Percentiles rank a stretch among this genome's conserved stretches.
Evolutionary conservation across 1,140 invertebrate species (phyloP).

Genomic region (Drosophila setifemur): DNA sequence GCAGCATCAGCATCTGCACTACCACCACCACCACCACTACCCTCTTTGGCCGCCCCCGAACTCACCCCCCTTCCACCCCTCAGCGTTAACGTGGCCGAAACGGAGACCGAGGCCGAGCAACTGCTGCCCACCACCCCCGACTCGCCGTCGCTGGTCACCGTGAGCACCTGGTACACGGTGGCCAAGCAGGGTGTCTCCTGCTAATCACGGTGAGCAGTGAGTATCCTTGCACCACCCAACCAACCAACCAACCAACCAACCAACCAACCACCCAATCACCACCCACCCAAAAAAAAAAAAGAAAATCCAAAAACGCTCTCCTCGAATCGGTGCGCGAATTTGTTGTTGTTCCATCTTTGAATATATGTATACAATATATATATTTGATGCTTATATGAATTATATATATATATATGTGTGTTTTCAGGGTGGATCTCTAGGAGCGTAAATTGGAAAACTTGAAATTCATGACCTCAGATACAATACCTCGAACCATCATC

Average conservation of each 20-base stretch:
- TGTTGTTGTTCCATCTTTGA: constrained; percentile 5
- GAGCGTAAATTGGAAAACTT: not conserved
- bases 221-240: constrained; percentile 10
- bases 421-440: constrained; percentile 16
- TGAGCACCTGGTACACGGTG: constrained; percentile 82
- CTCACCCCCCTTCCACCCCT: constrained; percentile 13
- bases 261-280: not conserved
- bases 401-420: constrained; percentile 10
- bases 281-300: too few species aligned
- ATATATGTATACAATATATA: constrained; percentile 18
- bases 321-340: not conserved
- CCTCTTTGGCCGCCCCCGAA: not conserved
- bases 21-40: constrained; percentile 2
- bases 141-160: constrained; percentile 79
- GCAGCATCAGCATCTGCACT: constrained; percentile 1
- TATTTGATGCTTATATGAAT: constrained; percentile 17
- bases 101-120: constrained; percentile 6
- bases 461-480: too few species aligned
- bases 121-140: constrained; percentile 56
- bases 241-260: not conserved
- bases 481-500: too few species aligned
- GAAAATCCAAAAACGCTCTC: too few species aligned
- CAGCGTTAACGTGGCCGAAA: constrained; percentile 4
- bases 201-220: constrained; percentile 51
- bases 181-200: constrained; percentile 82